Conservation (phyloP, 2,113 vertebrate genomes). For the crab-eating macaque (Macaca fascicularis) region T2T-MFA8v1.1 NC_088385.1:46790001-46790500, state of each 20-base stretch:
- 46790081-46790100: neutral
- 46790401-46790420: neutral
- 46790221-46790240: constrained; percentile 12
- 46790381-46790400: neutral
- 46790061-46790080: no score
- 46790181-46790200: neutral
- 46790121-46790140: neutral
- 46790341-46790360: neutral
- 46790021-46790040: no score
- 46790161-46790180: neutral
- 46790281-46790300: neutral
- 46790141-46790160: neutral
- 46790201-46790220: neutral
- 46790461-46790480: constrained; percentile 85
- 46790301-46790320: neutral
- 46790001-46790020: no score
- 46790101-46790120: constrained; percentile 41
- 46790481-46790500: constrained; percentile 97
- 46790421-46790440: neutral
- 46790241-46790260: neutral
- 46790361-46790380: neutral
- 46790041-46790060: no score
- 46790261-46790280: neutral
- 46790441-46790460: neutral
- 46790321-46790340: neutral